Conservation (phyloP, 2,113 vertebrate species). For the Callopanchax toddi region DNA sequence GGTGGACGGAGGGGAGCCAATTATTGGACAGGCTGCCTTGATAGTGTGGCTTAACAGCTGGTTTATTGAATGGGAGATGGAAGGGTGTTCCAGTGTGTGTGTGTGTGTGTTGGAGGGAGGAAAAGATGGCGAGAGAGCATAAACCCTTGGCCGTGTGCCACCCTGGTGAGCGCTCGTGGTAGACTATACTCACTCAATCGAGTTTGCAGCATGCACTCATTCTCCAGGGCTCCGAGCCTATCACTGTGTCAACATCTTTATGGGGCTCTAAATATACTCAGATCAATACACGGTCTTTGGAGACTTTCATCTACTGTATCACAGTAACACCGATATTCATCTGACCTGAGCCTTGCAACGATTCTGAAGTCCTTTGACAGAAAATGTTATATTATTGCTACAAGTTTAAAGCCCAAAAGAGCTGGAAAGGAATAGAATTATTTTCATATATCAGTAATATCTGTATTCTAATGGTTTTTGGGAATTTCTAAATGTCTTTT, state of each 20-base stretch:
- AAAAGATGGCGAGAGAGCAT: slow-evolving; percentile 46
- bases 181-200: slow-evolving; percentile 45
- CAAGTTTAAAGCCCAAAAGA: neutral
- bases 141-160: slow-evolving; percentile 54
- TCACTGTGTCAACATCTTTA: slow-evolving; percentile 75
- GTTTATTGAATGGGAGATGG: slow-evolving; percentile 76
- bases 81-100: slow-evolving; percentile 41
- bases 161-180: slow-evolving; percentile 41
- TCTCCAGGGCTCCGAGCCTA: slow-evolving; percentile 63
- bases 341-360: slow-evolving; percentile 13
- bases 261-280: slow-evolving; percentile 73
- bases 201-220: slow-evolving; percentile 31
- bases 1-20: slow-evolving; percentile 70
- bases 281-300: slow-evolving; percentile 67
- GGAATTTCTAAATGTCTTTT: neutral
- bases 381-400: neutral
- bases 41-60: slow-evolving; percentile 82
- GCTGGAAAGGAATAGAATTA: neutral
- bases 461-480: too few species aligned
- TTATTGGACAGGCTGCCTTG: slow-evolving; percentile 82
- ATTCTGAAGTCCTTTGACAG: slow-evolving; percentile 17
- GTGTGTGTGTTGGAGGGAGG: slow-evolving; percentile 24
- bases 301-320: slow-evolving; percentile 69
- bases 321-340: slow-evolving; percentile 60
- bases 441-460: too few species aligned